Conservation (phyloP, 2,888 invertebrate species). For the Phrixothrix hirtus region DNA sequence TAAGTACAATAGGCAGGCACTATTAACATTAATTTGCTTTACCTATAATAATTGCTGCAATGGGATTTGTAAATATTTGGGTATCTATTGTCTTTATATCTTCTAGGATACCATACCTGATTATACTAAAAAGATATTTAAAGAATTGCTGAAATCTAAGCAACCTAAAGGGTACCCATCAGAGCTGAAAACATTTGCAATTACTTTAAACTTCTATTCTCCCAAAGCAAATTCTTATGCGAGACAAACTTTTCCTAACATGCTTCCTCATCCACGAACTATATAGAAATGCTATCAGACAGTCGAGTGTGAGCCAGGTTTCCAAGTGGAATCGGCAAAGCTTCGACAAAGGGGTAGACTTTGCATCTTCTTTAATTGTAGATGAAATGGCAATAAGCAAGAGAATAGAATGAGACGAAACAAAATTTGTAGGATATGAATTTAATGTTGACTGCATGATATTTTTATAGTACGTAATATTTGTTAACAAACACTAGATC, state of each 20-base stretch:
- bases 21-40: neutral
- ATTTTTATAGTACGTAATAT: too few species aligned
- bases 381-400: conserved; percentile 43
- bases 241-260: conserved; percentile 33
- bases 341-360: conserved; percentile 18
- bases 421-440: conserved; percentile 36
- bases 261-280: conserved; percentile 36
- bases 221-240: conserved; percentile 37
- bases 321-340: too few species aligned
- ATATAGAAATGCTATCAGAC: conserved; percentile 34
- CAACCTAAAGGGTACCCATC: conserved; percentile 1
- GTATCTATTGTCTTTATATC: neutral
- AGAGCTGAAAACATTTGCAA: neutral
- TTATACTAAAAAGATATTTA: neutral
- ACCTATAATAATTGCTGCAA: neutral
- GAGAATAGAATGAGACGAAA: conserved; percentile 36
- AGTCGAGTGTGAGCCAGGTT: conserved; percentile 34
- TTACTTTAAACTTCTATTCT: conserved; percentile 15
- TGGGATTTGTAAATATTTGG: neutral
- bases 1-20: neutral
- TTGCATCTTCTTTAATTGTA: conserved; percentile 37
- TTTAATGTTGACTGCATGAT: too few species aligned
- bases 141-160: too few species aligned
- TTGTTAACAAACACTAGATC: conserved; percentile 8
- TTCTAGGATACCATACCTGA: neutral